phyloP scores from a whole-genome alignment of 2,113 vertebrate species.

The Athene noctua region DNA sequence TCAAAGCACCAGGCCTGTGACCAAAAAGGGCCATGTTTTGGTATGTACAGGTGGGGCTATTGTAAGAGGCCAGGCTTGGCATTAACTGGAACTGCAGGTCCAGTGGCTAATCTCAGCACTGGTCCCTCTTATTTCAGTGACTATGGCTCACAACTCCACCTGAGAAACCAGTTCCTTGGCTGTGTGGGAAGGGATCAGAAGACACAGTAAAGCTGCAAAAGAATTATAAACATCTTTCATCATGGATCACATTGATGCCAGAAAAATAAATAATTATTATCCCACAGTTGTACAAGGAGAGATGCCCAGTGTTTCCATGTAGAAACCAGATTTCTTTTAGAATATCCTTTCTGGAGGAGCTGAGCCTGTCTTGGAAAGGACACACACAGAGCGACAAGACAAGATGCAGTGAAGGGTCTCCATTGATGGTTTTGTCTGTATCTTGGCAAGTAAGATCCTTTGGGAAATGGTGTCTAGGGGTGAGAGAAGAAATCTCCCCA shows the following conservation, averaged over 20 bases:
- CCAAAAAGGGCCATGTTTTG: constrained; percentile 7
- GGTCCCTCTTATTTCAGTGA: neutral
- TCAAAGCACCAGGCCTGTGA: neutral
- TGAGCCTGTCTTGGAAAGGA: neutral
- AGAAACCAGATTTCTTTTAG: neutral
- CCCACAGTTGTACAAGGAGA: neutral
- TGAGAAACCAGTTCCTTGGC: neutral
- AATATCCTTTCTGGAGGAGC: neutral
- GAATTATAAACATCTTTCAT: neutral
- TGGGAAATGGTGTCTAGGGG: neutral
- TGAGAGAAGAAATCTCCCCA: neutral
- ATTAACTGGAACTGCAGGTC: neutral
- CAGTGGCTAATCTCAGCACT: neutral
- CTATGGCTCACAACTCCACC: neutral
- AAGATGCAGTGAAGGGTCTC: neutral
- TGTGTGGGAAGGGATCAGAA: neutral
- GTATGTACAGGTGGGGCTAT: neutral
- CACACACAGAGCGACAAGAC: neutral
- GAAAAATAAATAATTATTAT: neutral
- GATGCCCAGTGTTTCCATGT: neutral
- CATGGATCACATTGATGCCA: neutral
- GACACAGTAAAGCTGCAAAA: neutral
- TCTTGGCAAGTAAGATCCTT: neutral
- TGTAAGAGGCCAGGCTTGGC: neutral
- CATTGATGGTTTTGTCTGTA: neutral